A percentile compares a stretch with the other conserved stretches of the same genome.
Evolutionary conservation across 35 echinoderm and acorn worm species (phyloP).

Genomic region (Apostichopus californicus): DNA sequence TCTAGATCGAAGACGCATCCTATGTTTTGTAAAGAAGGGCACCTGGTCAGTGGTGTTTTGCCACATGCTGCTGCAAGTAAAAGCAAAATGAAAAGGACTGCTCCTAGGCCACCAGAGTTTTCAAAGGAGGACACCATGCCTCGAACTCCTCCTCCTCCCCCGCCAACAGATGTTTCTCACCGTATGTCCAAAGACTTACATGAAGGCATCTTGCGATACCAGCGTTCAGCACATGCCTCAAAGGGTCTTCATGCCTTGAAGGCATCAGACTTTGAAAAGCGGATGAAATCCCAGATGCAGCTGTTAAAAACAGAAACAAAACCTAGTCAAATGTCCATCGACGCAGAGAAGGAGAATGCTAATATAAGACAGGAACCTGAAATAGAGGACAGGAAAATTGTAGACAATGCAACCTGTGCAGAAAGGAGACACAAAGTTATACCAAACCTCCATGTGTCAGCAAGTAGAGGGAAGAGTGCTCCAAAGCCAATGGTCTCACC

Average conservation of each 20-base stretch:
- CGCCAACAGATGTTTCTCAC: constrained; percentile 13
- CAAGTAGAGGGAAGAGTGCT: constrained; percentile 41
- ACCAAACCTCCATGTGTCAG: constrained; percentile 12
- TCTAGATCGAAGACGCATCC: constrained; percentile 40
- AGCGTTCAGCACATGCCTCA: neutral
- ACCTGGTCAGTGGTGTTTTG: constrained; percentile 2
- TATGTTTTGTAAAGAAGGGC: constrained; percentile 41
- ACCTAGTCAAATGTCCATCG: no score
- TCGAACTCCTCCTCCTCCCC: constrained; percentile 40
- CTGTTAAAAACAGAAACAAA: neutral
- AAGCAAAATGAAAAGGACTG: constrained; percentile 35
- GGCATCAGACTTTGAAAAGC: neutral
- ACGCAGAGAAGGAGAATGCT: neutral
- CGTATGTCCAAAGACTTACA: constrained; percentile 33
- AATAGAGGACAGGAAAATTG: neutral
- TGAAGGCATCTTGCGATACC: constrained; percentile 36
- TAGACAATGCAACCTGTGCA: neutral
- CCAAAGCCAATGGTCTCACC: constrained; percentile 51
- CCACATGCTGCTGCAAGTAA: neutral
- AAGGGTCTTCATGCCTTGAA: neutral
- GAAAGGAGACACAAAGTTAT: neutral
- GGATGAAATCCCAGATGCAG: neutral
- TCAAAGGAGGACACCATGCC: constrained; percentile 49
- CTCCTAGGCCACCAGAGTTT: constrained; percentile 41
- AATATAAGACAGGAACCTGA: neutral